Percentiles rank a stretch among this genome's conserved stretches.
phyloP scores from a whole-genome alignment of 1,140 invertebrate species.

The Rhynchophorus ferrugineus region DNA sequence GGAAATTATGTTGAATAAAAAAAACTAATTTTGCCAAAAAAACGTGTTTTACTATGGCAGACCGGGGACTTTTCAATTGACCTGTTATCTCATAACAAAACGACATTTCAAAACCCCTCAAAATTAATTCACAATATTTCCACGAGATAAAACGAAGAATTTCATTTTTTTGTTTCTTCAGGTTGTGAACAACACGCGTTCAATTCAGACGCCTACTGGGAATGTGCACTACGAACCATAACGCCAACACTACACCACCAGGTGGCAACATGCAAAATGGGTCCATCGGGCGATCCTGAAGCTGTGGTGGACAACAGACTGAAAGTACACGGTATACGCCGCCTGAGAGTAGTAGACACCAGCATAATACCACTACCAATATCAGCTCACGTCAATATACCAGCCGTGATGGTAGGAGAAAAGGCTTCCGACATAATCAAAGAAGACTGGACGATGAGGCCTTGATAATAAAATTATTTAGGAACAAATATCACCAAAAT shows the following conservation, averaged over 20 bases:
- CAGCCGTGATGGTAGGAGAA: constrained; percentile 78
- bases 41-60: too few relatives aligned
- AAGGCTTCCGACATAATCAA: constrained; percentile 77
- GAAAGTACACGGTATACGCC: constrained; percentile 42
- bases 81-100: too few relatives aligned
- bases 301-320: constrained; percentile 44
- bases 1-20: too few relatives aligned
- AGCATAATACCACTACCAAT: constrained; percentile 66
- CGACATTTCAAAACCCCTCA: too few relatives aligned
- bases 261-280: constrained; percentile 66
- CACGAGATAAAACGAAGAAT: too few relatives aligned
- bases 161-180: too few relatives aligned
- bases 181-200: constrained; percentile 25
- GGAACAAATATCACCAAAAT: too few relatives aligned
- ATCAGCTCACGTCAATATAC: constrained; percentile 63
- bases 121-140: too few relatives aligned
- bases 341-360: constrained; percentile 64
- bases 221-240: constrained; percentile 15
- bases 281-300: constrained; percentile 38
- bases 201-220: constrained; percentile 31
- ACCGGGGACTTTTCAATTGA: too few relatives aligned
- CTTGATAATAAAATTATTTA: not conserved
- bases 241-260: constrained; percentile 50
- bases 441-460: constrained; percentile 43
- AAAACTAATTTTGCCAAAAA: too few relatives aligned